phyloP scores from a whole-genome alignment of 2,797 vertebrate species.

The Saguinus oedipus region DNA sequence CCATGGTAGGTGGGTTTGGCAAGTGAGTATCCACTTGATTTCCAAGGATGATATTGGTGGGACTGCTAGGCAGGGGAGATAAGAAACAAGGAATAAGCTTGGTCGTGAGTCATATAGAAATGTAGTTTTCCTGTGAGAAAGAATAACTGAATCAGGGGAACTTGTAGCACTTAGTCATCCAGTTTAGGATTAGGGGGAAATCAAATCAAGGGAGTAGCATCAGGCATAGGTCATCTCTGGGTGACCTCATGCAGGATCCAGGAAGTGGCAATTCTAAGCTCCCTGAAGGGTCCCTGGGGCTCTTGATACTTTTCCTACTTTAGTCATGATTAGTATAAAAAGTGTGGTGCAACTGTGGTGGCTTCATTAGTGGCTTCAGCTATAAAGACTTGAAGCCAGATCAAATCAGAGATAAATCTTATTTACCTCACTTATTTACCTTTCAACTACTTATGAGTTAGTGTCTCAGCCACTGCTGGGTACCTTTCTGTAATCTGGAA shows the following conservation, averaged over 20 bases:
- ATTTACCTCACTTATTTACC: background rate
- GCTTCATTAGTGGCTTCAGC: background rate
- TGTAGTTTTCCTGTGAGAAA: conserved; percentile 10
- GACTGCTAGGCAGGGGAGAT: background rate
- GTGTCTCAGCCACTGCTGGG: background rate
- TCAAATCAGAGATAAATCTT: conserved; percentile 26
- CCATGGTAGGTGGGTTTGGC: background rate
- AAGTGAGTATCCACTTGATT: background rate
- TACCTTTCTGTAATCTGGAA: conserved; percentile 8
- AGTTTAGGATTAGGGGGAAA: conserved; percentile 35
- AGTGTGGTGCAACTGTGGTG: background rate
- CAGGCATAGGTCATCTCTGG: background rate
- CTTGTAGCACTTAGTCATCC: background rate
- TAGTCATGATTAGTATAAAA: background rate
- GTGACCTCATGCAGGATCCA: background rate
- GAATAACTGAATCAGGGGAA: background rate
- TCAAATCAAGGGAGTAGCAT: background rate
- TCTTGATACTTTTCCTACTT: background rate
- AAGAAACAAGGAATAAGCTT: background rate
- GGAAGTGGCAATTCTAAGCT: background rate
- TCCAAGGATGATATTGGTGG: background rate
- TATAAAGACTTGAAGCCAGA: background rate
- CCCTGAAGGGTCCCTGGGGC: background rate
- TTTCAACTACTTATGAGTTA: background rate
- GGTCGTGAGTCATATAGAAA: background rate